Conservation (phyloP, 2,113 vertebrate species). For the Spea multiplicata region DNA sequence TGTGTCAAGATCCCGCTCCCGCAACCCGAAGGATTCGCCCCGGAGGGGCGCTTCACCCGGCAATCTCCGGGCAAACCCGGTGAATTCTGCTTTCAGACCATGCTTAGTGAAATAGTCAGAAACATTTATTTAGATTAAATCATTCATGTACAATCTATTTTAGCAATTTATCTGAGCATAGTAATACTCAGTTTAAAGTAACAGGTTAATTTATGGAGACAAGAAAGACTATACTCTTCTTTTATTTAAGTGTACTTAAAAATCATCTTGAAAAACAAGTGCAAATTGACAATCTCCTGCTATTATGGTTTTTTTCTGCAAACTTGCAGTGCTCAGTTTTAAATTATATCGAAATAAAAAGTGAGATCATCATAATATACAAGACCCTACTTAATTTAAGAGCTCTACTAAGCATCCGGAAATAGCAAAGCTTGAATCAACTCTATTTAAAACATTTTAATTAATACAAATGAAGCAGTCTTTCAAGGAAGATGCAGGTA, state of each 20-base stretch:
- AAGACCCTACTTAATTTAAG: constrained; percentile 39
- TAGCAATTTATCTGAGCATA: too few species aligned
- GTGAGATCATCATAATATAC: constrained; percentile 35
- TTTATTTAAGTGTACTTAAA: constrained; percentile 27
- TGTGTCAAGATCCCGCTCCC: too few species aligned
- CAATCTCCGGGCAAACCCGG: too few species aligned
- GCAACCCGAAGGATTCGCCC: too few species aligned
- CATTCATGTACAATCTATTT: too few species aligned
- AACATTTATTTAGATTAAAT: too few species aligned
- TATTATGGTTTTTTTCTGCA: constrained; percentile 34
- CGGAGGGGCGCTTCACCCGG: too few species aligned
- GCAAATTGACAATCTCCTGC: constrained; percentile 37
- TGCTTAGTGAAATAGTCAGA: too few species aligned
- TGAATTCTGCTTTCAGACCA: too few species aligned
- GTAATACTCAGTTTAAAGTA: neutral
- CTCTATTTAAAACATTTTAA: constrained; percentile 38
- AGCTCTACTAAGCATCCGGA: constrained; percentile 44
- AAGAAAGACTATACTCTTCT: neutral
- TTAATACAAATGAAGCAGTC: constrained; percentile 38
- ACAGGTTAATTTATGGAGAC: neutral
- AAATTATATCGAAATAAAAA: constrained; percentile 40
- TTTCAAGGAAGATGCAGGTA: constrained; percentile 21
- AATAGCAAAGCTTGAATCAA: constrained; percentile 29
- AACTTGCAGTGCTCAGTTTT: constrained; percentile 25
- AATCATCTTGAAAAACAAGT: constrained; percentile 36